These are phyloP conservation scores for Vicugna pacos DNA, from an alignment of 2,113 vertebrate genomes.

Conservation along the genomic window DNA sequence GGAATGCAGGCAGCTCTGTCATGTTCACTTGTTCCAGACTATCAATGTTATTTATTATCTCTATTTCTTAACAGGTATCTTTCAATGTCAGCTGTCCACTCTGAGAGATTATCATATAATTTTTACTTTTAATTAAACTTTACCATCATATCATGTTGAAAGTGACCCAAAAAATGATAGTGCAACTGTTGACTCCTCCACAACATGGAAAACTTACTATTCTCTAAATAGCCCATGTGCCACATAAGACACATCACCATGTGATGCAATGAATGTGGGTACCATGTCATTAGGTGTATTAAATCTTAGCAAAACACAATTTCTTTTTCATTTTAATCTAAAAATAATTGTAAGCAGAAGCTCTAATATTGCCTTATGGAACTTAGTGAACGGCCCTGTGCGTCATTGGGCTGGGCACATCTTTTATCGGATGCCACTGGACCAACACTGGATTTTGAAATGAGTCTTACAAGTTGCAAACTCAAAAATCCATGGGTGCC, in stretches of 20 bases:
- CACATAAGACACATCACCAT: too few relatives aligned
- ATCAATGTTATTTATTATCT: neutral
- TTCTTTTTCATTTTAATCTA: neutral
- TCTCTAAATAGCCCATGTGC: neutral
- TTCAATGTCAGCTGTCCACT: neutral
- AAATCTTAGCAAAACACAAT: neutral
- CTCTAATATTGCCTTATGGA: neutral
- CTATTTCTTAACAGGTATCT: neutral
- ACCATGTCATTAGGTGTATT: neutral
- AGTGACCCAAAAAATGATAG: neutral
- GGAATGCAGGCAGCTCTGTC: neutral
- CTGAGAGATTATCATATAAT: neutral
- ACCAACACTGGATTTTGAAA: neutral
- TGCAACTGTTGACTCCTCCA: neutral
- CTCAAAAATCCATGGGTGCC: neutral
- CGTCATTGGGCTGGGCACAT: neutral
- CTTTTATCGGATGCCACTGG: neutral
- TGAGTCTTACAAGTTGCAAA: neutral
- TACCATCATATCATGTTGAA: neutral
- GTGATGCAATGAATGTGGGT: neutral
- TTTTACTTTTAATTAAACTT: conserved; percentile 6
- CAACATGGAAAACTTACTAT: neutral
- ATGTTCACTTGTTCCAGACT: neutral
- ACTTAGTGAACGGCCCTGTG: neutral
- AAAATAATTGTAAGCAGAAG: neutral